Evolutionary conservation across 2,888 invertebrate genomes (phyloP).

Genomic region (Apeira syringaria): DNA sequence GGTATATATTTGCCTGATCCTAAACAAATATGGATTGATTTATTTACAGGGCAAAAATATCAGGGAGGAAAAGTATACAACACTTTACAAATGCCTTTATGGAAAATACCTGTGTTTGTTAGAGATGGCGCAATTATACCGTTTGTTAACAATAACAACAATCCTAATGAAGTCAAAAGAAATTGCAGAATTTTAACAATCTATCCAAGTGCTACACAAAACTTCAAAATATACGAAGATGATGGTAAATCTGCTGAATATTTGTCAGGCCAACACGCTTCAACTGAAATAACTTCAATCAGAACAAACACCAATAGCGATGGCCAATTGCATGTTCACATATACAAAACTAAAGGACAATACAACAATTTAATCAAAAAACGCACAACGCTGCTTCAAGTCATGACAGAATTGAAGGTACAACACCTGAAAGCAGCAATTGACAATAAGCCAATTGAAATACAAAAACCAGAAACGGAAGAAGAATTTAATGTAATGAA

Average conservation of each 20-base stretch:
- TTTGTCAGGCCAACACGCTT: constrained; percentile 48
- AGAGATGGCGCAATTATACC: constrained; percentile 72
- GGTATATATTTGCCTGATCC: constrained; percentile 62
- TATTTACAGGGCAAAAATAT: constrained; percentile 67
- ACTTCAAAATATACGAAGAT: constrained; percentile 66
- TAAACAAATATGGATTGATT: constrained; percentile 68
- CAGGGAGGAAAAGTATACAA: constrained; percentile 69
- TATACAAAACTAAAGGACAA: constrained; percentile 57
- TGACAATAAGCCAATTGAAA: constrained; percentile 47
- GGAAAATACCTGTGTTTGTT: constrained; percentile 72
- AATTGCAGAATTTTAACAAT: constrained; percentile 56
- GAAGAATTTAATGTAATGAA: constrained; percentile 48
- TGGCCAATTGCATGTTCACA: constrained; percentile 51
- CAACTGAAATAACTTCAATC: constrained; percentile 48
- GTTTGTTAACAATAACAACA: constrained; percentile 68
- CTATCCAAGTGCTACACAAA: constrained; percentile 57
- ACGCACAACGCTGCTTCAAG: constrained; percentile 58
- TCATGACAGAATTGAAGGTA: constrained; percentile 52
- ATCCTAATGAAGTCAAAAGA: constrained; percentile 59
- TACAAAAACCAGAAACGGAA: constrained; percentile 46
- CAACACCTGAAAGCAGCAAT: constrained; percentile 51
- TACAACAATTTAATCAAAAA: constrained; percentile 56
- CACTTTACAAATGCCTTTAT: constrained; percentile 57
- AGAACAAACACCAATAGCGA: constrained; percentile 48
- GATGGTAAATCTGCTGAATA: constrained; percentile 65